Conservation (phyloP, 35 echinoderm and acorn worm species). For the Nesometra sesokonis region DNA sequence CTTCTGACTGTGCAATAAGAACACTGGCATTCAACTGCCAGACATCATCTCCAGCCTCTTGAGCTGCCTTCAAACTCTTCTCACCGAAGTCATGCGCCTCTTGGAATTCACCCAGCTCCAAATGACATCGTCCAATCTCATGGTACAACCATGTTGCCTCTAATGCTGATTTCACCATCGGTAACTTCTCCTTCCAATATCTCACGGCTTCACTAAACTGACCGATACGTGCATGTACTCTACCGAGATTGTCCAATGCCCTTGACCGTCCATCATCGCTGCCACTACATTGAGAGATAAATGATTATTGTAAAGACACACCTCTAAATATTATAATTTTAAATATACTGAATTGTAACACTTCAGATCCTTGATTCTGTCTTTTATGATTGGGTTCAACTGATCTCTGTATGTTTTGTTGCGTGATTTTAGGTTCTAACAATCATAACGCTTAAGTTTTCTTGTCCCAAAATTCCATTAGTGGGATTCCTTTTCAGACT, state of each 20-base stretch:
- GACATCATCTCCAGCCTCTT: conserved; percentile 83
- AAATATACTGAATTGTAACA: too few species aligned
- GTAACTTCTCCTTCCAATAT: conserved; percentile 82
- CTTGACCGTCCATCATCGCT: conserved; percentile 81
- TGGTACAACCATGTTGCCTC: conserved; percentile 93
- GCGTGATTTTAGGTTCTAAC: too few species aligned
- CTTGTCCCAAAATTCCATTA: too few species aligned
- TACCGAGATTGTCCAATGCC: conserved; percentile 79
- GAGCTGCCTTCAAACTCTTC: conserved; percentile 83
- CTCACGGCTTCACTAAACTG: conserved; percentile 68
- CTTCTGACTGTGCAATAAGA: conserved; percentile 88
- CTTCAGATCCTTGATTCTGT: too few species aligned
- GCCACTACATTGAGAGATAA: conserved; percentile 25
- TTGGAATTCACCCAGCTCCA: conserved; percentile 61
- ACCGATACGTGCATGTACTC: conserved; percentile 81
- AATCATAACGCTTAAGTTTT: too few species aligned
- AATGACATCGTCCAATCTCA: conserved; percentile 86
- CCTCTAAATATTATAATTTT: too few species aligned
- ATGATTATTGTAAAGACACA: too few species aligned
- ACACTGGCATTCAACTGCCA: conserved; percentile 98
- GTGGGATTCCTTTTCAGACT: too few species aligned
- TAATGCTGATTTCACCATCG: conserved; percentile 65
- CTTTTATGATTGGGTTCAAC: too few species aligned
- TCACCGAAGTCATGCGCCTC: conserved; percentile 76
- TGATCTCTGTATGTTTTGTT: too few species aligned